Conservation (phyloP, 2,888 invertebrate species). For the Willowsia nigromaculata region DNA sequence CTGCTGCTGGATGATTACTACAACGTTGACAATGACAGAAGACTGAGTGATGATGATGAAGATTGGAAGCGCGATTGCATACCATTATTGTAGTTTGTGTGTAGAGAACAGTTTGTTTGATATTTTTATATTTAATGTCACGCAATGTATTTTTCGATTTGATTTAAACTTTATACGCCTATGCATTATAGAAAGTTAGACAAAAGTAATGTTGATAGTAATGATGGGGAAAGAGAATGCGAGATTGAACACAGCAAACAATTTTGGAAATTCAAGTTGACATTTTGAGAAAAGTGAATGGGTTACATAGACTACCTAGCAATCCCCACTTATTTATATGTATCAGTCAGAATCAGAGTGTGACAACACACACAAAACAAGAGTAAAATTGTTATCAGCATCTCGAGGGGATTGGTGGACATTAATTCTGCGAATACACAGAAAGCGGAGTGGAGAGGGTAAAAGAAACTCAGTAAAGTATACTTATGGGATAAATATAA, state of each 20-base stretch:
- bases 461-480: not conserved
- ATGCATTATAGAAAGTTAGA: no score
- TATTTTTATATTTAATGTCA: slow-evolving; percentile 50
- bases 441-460: not conserved
- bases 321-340: slow-evolving; percentile 16
- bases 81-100: not conserved
- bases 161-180: no score
- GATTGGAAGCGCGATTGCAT: slow-evolving; percentile 59
- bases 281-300: slow-evolving; percentile 52
- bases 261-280: slow-evolving; percentile 55
- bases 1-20: not conserved
- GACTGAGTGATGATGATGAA: slow-evolving; percentile 62
- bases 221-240: slow-evolving; percentile 6
- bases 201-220: not conserved
- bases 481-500: slow-evolving; percentile 16
- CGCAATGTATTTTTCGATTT: slow-evolving; percentile 39
- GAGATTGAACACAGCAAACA: slow-evolving; percentile 33
- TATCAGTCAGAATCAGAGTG: slow-evolving; percentile 62
- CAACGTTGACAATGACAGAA: slow-evolving; percentile 50
- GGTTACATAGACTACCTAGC: slow-evolving; percentile 12
- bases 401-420: slow-evolving; percentile 60
- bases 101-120: slow-evolving; percentile 10
- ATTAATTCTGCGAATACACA: slow-evolving; percentile 46
- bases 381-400: slow-evolving; percentile 62
- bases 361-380: slow-evolving; percentile 53